Percentiles rank a stretch among this genome's conserved stretches.
These are phyloP conservation scores for Cephus pygmeus DNA, from an alignment of 2,888 invertebrate genomes.

Conservation along the genomic window DNA sequence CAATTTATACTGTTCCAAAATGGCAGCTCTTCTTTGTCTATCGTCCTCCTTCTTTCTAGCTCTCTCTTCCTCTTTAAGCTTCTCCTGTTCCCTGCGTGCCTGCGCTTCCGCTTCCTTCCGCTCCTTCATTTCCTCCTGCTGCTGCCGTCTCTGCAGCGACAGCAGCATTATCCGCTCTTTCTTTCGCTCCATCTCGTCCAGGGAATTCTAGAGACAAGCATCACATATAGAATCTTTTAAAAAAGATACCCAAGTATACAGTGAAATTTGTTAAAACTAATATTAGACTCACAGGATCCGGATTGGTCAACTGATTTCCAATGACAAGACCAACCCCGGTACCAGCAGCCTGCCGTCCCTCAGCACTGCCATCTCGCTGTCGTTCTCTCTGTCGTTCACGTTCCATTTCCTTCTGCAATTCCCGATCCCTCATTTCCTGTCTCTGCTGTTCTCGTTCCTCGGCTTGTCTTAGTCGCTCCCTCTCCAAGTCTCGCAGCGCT, in stretches of 20 bases:
- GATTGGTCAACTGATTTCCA: constrained; percentile 74
- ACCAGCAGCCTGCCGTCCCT: constrained; percentile 47
- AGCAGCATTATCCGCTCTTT: constrained; percentile 91
- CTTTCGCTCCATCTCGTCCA: constrained; percentile 92
- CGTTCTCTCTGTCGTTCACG: constrained; percentile 59
- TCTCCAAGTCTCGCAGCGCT: constrained; percentile 64
- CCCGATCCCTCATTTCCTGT: constrained; percentile 55
- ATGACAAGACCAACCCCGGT: constrained; percentile 71
- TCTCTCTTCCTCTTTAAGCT: constrained; percentile 80
- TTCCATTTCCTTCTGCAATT: constrained; percentile 62
- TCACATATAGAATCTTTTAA: not conserved
- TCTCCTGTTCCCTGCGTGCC: constrained; percentile 80
- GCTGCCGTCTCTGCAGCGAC: constrained; percentile 89
- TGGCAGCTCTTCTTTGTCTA: constrained; percentile 84
- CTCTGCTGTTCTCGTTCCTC: constrained; percentile 60
- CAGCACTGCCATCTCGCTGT: constrained; percentile 46
- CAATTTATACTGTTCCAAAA: constrained; percentile 92
- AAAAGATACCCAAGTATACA: constrained; percentile 1
- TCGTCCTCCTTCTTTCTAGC: constrained; percentile 83
- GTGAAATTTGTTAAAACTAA: constrained; percentile 11
- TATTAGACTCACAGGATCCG: constrained; percentile 73
- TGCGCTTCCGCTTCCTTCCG: constrained; percentile 86
- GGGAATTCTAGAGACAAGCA: constrained; percentile 73
- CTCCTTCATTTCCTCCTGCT: constrained; percentile 88
- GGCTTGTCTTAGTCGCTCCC: constrained; percentile 57